Base-by-base conservation (phyloP, 2,113 vertebrate species). In the Lepus timidus region DNA sequence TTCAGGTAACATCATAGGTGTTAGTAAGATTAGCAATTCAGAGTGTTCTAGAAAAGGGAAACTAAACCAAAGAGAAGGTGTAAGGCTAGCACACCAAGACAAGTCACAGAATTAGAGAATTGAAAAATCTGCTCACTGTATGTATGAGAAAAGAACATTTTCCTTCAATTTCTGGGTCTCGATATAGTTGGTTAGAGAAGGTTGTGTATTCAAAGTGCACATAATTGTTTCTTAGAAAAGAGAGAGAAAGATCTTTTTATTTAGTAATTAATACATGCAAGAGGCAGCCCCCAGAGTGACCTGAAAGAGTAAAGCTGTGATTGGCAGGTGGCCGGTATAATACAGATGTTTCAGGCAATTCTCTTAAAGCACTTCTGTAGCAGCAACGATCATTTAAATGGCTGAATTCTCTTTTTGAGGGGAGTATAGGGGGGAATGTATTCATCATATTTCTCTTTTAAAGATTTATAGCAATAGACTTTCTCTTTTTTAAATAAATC, bases 291-390 rank as follows among this genome's bases (percentile, higher is more conserved):
- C 98, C 96, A 98, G 96, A 97, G 97, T 98, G 98, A 98, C 98
- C 98, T 97, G 95, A 98, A 97, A 98, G 98, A 98, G 98, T 98
- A 98, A 98, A 99, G 98, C 98, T 98, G 98, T 98, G 98, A 97
- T 80, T 98, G 98, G 98, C 98, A 98, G 97, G 98, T 98, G 98
- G 98, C 98, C 95, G 90, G 97, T 98, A 98, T 97, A 98, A 98
- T 98, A 98, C 97, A 98, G 97, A 98, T 98, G 98, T 98, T 97
- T 98, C 98, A 98, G 98, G 97, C 98, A 98, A 85, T 97, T 98
- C 98, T 97, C 98, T 98, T 98, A 99, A 98, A 98, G 98, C 98
- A 98, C 98, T 98, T 99, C 97, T 98, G 97, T 98, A 99, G 98
- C 98, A 98, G 98, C 98, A 98, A 97, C 97, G 97, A 83, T 98